Evolutionary conservation across 2,888 invertebrate genomes (phyloP), one percentile per base, ranked within the genome.

Genomic region (Ennomos quercinarius): DNA sequence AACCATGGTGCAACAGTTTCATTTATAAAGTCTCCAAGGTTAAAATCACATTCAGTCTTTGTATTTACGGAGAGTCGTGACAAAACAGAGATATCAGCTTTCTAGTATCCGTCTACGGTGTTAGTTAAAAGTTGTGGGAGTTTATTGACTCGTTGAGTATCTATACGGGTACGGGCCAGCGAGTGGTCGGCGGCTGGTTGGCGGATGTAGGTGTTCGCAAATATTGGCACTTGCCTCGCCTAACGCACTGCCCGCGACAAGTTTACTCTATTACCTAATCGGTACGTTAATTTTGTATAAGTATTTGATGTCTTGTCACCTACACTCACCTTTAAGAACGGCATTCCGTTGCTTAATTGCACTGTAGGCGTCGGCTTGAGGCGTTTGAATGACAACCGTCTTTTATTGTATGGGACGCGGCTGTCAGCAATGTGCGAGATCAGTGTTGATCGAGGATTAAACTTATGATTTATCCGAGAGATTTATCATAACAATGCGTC

Each of bases 151-250:
- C 74, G 68, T 72, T 64, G 61, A 57, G 68, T 65, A 63, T 62
- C 57, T 49, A 65, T 59, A 65, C 34, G 9, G 41, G 64, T 59
- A 65, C 34, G 9, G 41, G 64, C 61, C 67, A 66, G 36, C 68
- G 74, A 72, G 64, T 68, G 74, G 64, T 64, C 72, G 77, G 37
- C 80, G 78, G 83, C 89, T 85, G 81, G 85, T 86, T 86, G 81
- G 86, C 84, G 85, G 84, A 86, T 82, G 91, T 89, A 86, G 90
- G 90, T 85, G 91, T 89, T 71, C 80, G 87, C 91, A 91, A 91
- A 91, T 91, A 91, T 91, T 91, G 78, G 81, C 83, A 78, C 84
- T 88, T 84, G 81, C 87, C 83, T 81, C 84, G 81, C 86, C 83
- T 80, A 89, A 88, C 84, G 83, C 81, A 78, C 76, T 78, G 70